Base-by-base conservation (phyloP, 64 coral and sea anemone genomes). In the Actinia tenebrosa region DNA sequence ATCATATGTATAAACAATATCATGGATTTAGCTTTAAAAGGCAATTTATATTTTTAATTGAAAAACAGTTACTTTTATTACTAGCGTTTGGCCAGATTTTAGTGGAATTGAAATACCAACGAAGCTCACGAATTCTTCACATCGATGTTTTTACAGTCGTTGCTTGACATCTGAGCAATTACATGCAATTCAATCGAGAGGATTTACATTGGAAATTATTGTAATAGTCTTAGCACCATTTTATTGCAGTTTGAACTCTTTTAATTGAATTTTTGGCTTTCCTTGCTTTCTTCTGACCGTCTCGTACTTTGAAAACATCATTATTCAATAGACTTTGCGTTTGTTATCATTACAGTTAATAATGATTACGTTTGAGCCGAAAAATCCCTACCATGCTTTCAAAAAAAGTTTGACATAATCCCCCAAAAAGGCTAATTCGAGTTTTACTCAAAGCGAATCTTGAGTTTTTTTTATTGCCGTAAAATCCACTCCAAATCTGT, bases 321-420 rank as follows among this genome's bases (percentile, higher is more conserved):
- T 30, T 75, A 75, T 75, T 75, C 26, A 75, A 75, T 75, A n/a
- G 63, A 66, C 63, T 23, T 20, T 75, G 10, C 19, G 0, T 53
- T 81, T 81, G 50, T 81, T 81, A n/a, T 81, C 53, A 81, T 81
- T 81, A 15, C 46, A 81, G 27, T 81, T 13, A 75, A 75, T 17
- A 53, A 81, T 50, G 79, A 81, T 81, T 81, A 53, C 77, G 79
- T 81, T 81, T 50, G 46, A 53, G 50, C 79, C 15, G 18, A 81
- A 47, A 81, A 81, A 81, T 81, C 4, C 44, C 42, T 19, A 23
- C 79, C n/a, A 81, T 53, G 79, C 15, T 75, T 42, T 42, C 25
- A 30, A 75, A 75, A 37, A 37, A 75, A 75, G 26, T 26, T 66
- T 66, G n/a, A 23, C 22, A 23, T 66, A 66, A 66, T 66, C 63